Evolutionary conservation across 2,113 vertebrate species (phyloP).

Genomic region (Ifrita kowaldi): DNA sequence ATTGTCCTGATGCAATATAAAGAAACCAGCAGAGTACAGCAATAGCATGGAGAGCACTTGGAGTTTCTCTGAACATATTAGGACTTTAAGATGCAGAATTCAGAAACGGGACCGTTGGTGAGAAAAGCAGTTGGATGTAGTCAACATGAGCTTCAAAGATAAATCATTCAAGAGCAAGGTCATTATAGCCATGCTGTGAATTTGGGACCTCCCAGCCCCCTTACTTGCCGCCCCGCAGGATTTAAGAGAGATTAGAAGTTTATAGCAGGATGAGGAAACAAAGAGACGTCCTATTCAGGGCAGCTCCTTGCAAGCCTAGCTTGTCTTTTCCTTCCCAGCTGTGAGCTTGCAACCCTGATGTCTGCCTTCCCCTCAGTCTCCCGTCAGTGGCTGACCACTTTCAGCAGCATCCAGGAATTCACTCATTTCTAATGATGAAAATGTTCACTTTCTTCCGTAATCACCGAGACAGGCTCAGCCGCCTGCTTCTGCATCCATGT

Average conservation of each 20-base stretch:
- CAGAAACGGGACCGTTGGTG: neutral
- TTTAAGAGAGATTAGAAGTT: neutral
- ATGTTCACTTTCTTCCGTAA: neutral
- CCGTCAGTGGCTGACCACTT: neutral
- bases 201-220: neutral
- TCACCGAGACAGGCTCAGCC: neutral
- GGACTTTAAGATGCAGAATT: neutral
- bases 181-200: neutral
- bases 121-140: neutral
- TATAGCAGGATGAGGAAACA: neutral
- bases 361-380: neutral
- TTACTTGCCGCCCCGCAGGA: neutral
- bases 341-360: neutral
- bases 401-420: neutral
- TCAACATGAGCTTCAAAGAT: neutral
- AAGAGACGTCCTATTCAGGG: neutral
- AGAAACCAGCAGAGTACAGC: neutral
- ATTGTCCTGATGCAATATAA: neutral
- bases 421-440: neutral
- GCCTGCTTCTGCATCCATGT: neutral
- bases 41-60: neutral
- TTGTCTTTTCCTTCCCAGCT: neutral
- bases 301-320: neutral
- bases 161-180: constrained; percentile 1
- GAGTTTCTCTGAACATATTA: neutral